Conservation (phyloP, 2,113 vertebrate species). For the Urocynchramus pylzowi region DNA sequence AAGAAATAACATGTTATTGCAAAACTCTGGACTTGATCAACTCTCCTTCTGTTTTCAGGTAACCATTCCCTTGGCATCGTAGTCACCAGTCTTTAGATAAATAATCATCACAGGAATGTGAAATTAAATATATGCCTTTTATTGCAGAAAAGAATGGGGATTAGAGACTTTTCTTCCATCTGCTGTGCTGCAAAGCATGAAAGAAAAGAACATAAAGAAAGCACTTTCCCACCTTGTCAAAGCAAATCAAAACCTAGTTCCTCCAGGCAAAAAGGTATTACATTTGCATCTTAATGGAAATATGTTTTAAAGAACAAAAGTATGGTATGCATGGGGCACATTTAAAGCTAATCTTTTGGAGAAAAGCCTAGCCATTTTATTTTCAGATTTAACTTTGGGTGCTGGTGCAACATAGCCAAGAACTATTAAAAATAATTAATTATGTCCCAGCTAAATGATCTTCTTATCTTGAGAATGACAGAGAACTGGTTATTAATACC, state of each 20-base stretch:
- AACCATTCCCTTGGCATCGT: conserved; percentile 15
- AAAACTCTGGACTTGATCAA: neutral
- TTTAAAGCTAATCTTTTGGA: conserved; percentile 54
- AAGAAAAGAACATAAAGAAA: conserved; percentile 99
- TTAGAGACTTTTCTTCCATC: conserved; percentile 95
- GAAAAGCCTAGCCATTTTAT: conserved; percentile 48
- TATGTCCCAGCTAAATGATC: neutral
- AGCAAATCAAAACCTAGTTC: conserved; percentile 97
- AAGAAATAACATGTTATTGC: neutral
- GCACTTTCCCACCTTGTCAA: conserved; percentile 98
- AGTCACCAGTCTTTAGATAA: conserved; percentile 43
- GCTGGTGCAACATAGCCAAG: conserved; percentile 18
- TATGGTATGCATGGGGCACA: conserved; percentile 1
- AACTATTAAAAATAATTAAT: conserved; percentile 50
- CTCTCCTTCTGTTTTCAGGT: conserved; percentile 14
- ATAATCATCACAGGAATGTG: conserved; percentile 50
- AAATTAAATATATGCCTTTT: conserved; percentile 70
- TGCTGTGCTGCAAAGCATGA: conserved; percentile 98
- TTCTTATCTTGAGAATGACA: neutral
- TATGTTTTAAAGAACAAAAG: conserved; percentile 57
- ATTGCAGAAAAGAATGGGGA: conserved; percentile 97
- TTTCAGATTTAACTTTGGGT: conserved; percentile 35
- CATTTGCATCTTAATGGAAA: conserved; percentile 74
- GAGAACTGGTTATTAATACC: neutral
- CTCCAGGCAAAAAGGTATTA: conserved; percentile 96